Base-by-base conservation (phyloP, 2,888 invertebrate genomes). In the Iselma pallidipennis region DNA sequence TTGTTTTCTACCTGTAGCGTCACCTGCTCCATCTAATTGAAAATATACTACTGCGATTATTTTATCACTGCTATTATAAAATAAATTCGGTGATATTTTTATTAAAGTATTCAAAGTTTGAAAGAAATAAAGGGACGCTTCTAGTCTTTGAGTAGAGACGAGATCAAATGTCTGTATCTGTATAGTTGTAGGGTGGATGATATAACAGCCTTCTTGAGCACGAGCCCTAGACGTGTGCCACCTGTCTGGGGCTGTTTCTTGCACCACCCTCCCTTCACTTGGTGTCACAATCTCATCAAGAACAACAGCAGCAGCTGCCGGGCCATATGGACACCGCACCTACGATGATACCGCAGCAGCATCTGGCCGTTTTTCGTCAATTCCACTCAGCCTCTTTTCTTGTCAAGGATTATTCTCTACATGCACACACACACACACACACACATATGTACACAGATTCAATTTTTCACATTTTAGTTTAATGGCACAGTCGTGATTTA, bases 281-380 rank as follows among this genome's bases (percentile, higher is more conserved):
- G 49, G 33, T 49, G 53, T 19, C 55, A 31, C 62, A 58, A 62
- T 62, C 57, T 58, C 58, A 49, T 57, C 53, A n/a, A n/a, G n/a
- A n/a, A n/a, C n/a, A n/a, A n/a, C n/a, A n/a, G n/a, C n/a, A 51
- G 61, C 71, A 71, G 69, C 71, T 71, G 71, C 68, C 64, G 68
- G 67, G 70, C 72, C 72, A 73, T 73, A 71, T 71, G 72, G 71
- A 67, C 67, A 67, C 64, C 72, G 72, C 61, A 66, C 51, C 51
- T 51, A 42, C 9, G 14, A 14, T 28, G 29, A 51, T 51, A 55
- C 21, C 42, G 48, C 52, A 23, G 19, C 61, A 57, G 57, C 61
- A 61, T 57, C 61, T 61, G 61, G 29, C 21, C 10, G 37, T 16
- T 37, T 57, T 50, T 45, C 56, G 49, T 53, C 52, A 53, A 21